phyloP scores from a whole-genome alignment of 2,888 invertebrate species.

The Boloria selene region DNA sequence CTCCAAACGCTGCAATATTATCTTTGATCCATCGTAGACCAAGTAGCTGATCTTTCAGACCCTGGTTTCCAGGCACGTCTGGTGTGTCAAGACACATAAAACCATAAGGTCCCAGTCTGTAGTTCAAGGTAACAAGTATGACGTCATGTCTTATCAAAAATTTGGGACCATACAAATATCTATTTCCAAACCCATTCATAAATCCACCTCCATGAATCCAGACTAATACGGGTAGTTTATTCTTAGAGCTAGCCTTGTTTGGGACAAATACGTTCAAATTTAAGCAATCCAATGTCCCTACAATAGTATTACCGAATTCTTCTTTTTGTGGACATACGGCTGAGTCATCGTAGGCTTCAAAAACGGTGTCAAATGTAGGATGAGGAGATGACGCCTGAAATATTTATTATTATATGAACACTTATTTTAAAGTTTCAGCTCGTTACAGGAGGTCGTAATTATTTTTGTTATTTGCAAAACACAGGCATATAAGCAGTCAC shows the following conservation, averaged over 20 bases:
- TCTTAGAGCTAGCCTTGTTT: constrained; percentile 40
- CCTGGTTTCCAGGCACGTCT: constrained; percentile 61
- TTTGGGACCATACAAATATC: constrained; percentile 50
- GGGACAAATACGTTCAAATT: constrained; percentile 84
- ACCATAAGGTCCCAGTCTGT: constrained; percentile 65
- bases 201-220: constrained; percentile 69
- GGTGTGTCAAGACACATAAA: constrained; percentile 62
- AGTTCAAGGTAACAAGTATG: constrained; percentile 56
- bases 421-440: too few relatives aligned
- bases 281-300: constrained; percentile 78
- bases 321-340: constrained; percentile 52
- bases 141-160: constrained; percentile 54
- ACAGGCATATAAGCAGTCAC: too few relatives aligned
- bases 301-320: constrained; percentile 45
- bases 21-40: constrained; percentile 58
- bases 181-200: constrained; percentile 51
- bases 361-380: constrained; percentile 46
- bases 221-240: constrained; percentile 57
- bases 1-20: constrained; percentile 60
- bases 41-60: constrained; percentile 60
- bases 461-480: too few relatives aligned
- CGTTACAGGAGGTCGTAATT: too few relatives aligned
- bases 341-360: constrained; percentile 47
- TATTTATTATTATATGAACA: background rate
- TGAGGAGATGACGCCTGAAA: constrained; percentile 6